Percentiles rank a stretch among this genome's conserved stretches.
Evolutionary conservation across 2,113 vertebrate species (phyloP).

Genomic region (Stegastes partitus): DNA sequence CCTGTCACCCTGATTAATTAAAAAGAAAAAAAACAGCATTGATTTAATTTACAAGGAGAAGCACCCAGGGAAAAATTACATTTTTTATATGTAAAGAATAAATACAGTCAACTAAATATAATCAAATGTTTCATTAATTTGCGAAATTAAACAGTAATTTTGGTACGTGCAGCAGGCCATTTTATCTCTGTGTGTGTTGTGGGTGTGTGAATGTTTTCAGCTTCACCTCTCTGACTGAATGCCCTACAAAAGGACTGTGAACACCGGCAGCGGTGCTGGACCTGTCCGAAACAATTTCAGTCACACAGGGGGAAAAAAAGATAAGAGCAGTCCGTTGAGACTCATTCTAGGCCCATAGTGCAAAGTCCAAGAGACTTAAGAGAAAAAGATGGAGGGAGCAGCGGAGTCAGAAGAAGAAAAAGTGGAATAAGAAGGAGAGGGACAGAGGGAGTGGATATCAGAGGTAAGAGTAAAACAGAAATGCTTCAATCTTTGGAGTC

Average conservation of each 20-base stretch:
- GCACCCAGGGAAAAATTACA: background rate
- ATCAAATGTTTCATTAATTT: too few species aligned
- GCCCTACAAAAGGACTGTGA: constrained; percentile 20
- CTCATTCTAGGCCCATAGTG: constrained; percentile 12
- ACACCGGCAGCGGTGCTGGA: constrained; percentile 19
- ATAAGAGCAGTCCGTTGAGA: constrained; percentile 44
- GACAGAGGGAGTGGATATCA: constrained; percentile 33
- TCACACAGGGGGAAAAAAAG: constrained; percentile 28
- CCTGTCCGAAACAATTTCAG: constrained; percentile 48
- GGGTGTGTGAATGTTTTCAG: constrained; percentile 44
- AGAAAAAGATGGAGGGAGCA: constrained; percentile 18
- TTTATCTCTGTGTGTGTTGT: constrained; percentile 22
- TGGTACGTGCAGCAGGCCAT: background rate
- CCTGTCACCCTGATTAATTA: background rate
- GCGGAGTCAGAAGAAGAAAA: constrained; percentile 28
- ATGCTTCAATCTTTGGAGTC: constrained; percentile 37
- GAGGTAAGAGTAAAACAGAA: constrained; percentile 41
- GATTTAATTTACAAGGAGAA: background rate
- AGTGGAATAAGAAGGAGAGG: constrained; percentile 14
- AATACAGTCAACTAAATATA: too few species aligned
- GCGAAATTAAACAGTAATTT: too few species aligned
- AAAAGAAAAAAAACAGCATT: background rate
- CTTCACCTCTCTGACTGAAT: constrained; percentile 42
- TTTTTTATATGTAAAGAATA: background rate
- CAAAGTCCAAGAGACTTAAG: constrained; percentile 39